A percentile compares a stretch with the other conserved stretches of the same genome.
These are phyloP conservation scores for Meghimatium bilineatum DNA, from an alignment of 2,888 invertebrate species.

Conservation along the genomic window DNA sequence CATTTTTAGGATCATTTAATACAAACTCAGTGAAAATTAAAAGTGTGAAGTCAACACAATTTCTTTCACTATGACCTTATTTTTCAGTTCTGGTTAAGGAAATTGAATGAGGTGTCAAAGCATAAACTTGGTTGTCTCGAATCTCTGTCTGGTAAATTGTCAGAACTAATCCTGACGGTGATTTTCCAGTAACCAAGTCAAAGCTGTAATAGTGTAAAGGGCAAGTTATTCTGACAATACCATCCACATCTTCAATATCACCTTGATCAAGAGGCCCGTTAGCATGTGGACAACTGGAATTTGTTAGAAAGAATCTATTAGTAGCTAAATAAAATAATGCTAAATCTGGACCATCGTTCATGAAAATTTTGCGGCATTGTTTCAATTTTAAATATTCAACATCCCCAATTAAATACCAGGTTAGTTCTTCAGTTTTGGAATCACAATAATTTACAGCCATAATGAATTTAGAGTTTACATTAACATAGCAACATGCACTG, in stretches of 20 bases:
- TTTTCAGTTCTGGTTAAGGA: slow-evolving; percentile 28
- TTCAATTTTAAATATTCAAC: slow-evolving; percentile 31
- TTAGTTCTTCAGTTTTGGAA: not conserved
- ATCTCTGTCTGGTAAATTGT: slow-evolving; percentile 39
- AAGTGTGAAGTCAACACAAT: not conserved
- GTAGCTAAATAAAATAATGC: slow-evolving; percentile 41
- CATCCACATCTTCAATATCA: slow-evolving; percentile 49
- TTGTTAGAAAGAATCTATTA: slow-evolving; percentile 39
- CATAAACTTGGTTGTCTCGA: slow-evolving; percentile 20
- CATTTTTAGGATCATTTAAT: too few species aligned
- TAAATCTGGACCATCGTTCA: slow-evolving; percentile 26
- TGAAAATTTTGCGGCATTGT: slow-evolving; percentile 35
- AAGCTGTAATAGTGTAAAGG: slow-evolving; percentile 50
- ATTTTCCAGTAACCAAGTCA: slow-evolving; percentile 45
- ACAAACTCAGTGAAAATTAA: too few species aligned
- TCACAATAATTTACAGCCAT: not conserved
- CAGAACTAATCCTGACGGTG: slow-evolving; percentile 21
- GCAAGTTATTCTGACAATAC: slow-evolving; percentile 33
- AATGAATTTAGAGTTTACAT: too few species aligned
- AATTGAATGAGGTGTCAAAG: slow-evolving; percentile 19
- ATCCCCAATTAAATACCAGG: slow-evolving; percentile 36
- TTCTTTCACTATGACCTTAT: not conserved
- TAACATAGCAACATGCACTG: too few species aligned
- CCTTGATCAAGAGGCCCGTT: slow-evolving; percentile 50
- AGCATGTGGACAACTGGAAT: slow-evolving; percentile 36